Conservation (phyloP, 2,797 vertebrate species). For the Dendrocincla fuliginosa region DNA sequence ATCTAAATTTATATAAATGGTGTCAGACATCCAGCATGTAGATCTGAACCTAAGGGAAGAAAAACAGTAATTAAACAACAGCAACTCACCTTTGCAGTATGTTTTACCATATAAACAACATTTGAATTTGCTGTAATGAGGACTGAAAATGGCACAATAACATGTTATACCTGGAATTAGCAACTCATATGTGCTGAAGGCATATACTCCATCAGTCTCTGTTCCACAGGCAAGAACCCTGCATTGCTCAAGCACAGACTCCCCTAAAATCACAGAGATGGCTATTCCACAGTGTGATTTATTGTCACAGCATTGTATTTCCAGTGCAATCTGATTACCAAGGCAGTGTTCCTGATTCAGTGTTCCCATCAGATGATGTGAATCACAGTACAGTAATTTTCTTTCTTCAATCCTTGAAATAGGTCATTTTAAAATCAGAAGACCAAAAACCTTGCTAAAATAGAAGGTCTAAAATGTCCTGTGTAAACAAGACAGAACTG, state of each 20-base stretch:
- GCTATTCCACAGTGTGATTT: constrained; percentile 16
- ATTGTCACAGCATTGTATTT: constrained; percentile 34
- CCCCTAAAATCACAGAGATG: not conserved
- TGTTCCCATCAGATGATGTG: not conserved
- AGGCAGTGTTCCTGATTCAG: not conserved
- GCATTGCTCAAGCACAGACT: not conserved
- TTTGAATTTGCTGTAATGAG: not conserved
- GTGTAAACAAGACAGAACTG: constrained; percentile 35
- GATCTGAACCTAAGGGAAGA: not conserved
- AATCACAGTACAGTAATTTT: not conserved
- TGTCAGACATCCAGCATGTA: not conserved
- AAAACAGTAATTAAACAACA: not conserved
- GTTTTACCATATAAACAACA: not conserved
- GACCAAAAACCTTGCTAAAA: constrained; percentile 32
- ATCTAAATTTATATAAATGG: not conserved
- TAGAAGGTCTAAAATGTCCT: constrained; percentile 9
- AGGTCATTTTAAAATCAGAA: not conserved
- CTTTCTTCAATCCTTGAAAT: not conserved
- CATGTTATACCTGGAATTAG: not conserved
- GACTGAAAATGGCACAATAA: not conserved
- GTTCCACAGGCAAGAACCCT: not conserved
- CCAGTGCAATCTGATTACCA: constrained; percentile 36
- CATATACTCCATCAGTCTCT: not conserved
- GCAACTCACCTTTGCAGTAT: constrained; percentile 4
- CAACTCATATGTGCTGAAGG: not conserved